Evolutionary conservation across 1,140 invertebrate species (phyloP).

Genomic region (Trissolcus basalis): DNA sequence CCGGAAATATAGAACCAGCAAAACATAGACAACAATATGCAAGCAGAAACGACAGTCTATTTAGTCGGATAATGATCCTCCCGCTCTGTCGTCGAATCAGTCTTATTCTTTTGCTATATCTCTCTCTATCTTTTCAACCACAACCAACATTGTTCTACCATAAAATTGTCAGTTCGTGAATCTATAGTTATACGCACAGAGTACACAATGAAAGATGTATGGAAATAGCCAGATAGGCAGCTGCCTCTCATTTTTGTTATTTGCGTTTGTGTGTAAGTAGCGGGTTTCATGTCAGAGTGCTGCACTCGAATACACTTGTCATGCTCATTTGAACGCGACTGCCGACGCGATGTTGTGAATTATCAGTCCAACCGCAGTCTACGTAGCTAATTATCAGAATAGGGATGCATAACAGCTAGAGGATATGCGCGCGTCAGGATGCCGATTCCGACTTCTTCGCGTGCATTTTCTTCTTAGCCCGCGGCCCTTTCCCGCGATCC

Average conservation of each 20-base stretch:
- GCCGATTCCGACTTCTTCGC: slow-evolving; percentile 46
- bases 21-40: slow-evolving; percentile 60
- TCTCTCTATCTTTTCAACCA: slow-evolving; percentile 50
- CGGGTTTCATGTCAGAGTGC: slow-evolving; percentile 58
- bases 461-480: slow-evolving; percentile 51
- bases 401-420: slow-evolving; percentile 22
- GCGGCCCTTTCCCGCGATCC: slow-evolving; percentile 55
- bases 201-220: slow-evolving; percentile 73
- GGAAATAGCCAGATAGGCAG: slow-evolving; percentile 71
- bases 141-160: slow-evolving; percentile 70
- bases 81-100: slow-evolving; percentile 63
- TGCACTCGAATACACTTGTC: slow-evolving; percentile 73
- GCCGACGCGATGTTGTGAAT: slow-evolving; percentile 73
- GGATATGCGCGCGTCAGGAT: slow-evolving; percentile 32
- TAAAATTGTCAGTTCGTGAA: slow-evolving; percentile 74
- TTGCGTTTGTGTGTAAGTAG: slow-evolving; percentile 42
- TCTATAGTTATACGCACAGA: slow-evolving; percentile 73
- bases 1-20: slow-evolving; percentile 52
- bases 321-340: slow-evolving; percentile 72
- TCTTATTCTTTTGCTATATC: slow-evolving; percentile 12
- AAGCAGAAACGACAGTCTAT: slow-evolving; percentile 64
- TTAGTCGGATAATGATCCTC: slow-evolving; percentile 72
- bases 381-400: slow-evolving; percentile 70
- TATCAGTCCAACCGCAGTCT: slow-evolving; percentile 66
- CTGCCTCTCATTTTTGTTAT: slow-evolving; percentile 44